phyloP scores from a whole-genome alignment of 2,888 invertebrate genomes.

The Netelia fuscicornis region DNA sequence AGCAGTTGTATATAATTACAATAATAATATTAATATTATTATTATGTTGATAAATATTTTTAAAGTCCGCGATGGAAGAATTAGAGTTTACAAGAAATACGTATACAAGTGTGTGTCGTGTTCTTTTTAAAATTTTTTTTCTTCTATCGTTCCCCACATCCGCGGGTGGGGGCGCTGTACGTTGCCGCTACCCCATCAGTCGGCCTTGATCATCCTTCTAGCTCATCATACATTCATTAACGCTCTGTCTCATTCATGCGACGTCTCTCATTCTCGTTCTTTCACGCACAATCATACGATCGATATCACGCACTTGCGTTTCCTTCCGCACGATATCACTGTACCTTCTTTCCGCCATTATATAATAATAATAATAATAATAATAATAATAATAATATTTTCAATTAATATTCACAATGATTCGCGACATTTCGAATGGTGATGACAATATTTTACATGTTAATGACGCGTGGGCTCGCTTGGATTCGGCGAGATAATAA shows the following conservation, averaged over 20 bases:
- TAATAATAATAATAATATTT: constrained; percentile 72
- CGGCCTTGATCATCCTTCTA: constrained; percentile 54
- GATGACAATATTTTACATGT: constrained; percentile 84
- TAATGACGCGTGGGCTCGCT: constrained; percentile 81
- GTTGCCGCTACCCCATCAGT: constrained; percentile 65
- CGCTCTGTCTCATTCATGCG: constrained; percentile 42
- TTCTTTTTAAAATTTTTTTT: constrained; percentile 63
- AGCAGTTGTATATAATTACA: constrained; percentile 84
- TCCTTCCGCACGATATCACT: constrained; percentile 71
- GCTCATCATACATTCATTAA: constrained; percentile 10
- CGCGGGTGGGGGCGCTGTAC: constrained; percentile 43
- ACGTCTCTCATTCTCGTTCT: constrained; percentile 29
- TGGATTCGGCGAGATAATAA: constrained; percentile 81
- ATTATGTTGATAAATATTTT: constrained; percentile 85
- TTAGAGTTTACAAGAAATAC: constrained; percentile 89
- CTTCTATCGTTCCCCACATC: constrained; percentile 49
- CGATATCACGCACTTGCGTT: constrained; percentile 59
- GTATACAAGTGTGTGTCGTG: constrained; percentile 89
- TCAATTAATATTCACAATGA: constrained; percentile 82
- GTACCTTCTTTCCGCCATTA: constrained; percentile 65
- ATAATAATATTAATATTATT: constrained; percentile 84
- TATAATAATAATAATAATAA: constrained; percentile 71
- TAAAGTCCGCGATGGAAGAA: constrained; percentile 86
- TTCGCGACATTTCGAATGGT: constrained; percentile 83
- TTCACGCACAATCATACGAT: constrained; percentile 67